Evolutionary conservation across 2,113 vertebrate species (phyloP).

Genomic region (Aviceda subcristata): DNA sequence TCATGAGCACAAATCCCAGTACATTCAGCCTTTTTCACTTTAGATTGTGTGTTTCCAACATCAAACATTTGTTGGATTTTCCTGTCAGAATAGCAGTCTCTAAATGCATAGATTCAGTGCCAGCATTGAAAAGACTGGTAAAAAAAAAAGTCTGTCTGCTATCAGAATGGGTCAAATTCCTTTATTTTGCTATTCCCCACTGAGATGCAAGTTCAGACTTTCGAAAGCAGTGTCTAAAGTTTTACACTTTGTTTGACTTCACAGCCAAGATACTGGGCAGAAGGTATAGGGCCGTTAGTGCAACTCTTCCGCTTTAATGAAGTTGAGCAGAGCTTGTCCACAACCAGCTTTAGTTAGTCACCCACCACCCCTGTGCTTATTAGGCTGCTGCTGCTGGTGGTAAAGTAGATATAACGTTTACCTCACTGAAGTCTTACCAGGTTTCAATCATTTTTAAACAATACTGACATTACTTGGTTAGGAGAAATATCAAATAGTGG

Average conservation of each 20-base stretch:
- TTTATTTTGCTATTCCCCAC: background rate
- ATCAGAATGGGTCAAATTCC: background rate
- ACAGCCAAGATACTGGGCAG: background rate
- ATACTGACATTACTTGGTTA: background rate
- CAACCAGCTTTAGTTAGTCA: background rate
- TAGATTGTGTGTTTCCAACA: background rate
- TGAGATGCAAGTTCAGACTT: background rate
- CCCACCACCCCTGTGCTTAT: background rate
- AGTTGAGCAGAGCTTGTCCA: background rate
- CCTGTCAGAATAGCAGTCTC: background rate
- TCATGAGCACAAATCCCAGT: conserved; percentile 19
- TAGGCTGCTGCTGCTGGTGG: background rate
- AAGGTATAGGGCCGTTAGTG: background rate
- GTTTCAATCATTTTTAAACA: background rate
- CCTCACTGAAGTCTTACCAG: background rate
- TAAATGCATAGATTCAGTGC: background rate
- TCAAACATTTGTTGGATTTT: background rate
- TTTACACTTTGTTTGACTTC: background rate
- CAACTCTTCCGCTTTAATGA: background rate
- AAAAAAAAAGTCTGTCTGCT: background rate
- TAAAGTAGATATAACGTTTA: background rate
- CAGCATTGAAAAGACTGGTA: background rate
- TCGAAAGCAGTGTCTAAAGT: background rate
- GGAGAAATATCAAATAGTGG: background rate
- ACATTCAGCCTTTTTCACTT: background rate